Evolutionary conservation across 2,888 invertebrate genomes (phyloP).

Genomic region (Caenorhabditis sp.): DNA sequence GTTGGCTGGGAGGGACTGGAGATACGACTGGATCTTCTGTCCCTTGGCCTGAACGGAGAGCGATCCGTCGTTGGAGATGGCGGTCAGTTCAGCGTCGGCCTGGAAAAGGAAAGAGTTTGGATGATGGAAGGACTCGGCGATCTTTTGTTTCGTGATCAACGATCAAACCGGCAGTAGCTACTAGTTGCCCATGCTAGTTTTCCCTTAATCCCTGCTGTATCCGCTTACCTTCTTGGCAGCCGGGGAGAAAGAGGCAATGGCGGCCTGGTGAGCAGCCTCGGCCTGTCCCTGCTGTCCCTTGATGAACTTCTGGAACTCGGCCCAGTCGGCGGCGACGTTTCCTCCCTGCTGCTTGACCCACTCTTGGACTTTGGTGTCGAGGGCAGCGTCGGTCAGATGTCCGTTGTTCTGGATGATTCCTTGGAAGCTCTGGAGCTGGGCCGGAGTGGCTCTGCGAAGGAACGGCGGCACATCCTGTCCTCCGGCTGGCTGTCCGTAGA

Average conservation of each 20-base stretch:
- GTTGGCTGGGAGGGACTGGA: conserved; percentile 67
- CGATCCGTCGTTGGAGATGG: conserved; percentile 70
- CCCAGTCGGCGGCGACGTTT: conserved; percentile 64
- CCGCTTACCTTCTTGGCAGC: conserved; percentile 65
- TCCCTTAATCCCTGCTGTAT: not conserved
- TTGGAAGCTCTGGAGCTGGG: conserved; percentile 65
- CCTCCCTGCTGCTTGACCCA: conserved; percentile 66
- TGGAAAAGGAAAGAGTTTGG: conserved; percentile 6
- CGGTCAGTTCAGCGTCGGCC: conserved; percentile 69
- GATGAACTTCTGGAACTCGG: conserved; percentile 69
- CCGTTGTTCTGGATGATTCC: conserved; percentile 61
- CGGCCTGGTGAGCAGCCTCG: conserved; percentile 72
- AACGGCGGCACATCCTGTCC: conserved; percentile 69
- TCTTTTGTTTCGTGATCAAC: not conserved
- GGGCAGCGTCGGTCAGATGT: conserved; percentile 68
- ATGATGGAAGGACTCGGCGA: no score
- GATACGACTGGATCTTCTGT: conserved; percentile 70
- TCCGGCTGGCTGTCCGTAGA: conserved; percentile 63
- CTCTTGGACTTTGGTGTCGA: conserved; percentile 70
- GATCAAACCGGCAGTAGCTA: not conserved
- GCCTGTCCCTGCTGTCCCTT: conserved; percentile 67
- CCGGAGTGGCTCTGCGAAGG: conserved; percentile 67
- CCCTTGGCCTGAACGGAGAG: conserved; percentile 71
- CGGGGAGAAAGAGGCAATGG: conserved; percentile 71
- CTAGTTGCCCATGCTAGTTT: not conserved